Evolutionary conservation across 2,113 vertebrate species (phyloP).

Genomic region (Xyliphius kryptos): DNA sequence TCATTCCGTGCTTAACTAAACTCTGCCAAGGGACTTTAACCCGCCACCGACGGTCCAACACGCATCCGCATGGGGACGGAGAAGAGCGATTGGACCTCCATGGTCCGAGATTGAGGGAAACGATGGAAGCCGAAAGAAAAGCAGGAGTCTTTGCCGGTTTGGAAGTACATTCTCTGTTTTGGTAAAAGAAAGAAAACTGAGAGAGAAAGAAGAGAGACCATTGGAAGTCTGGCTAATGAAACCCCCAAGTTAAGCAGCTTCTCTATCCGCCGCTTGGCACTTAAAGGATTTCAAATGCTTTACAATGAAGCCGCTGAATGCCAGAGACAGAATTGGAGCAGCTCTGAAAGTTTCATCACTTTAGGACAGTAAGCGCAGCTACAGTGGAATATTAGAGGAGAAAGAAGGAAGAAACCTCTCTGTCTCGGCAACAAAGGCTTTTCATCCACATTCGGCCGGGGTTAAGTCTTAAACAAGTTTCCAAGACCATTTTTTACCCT

Average conservation of each 20-base stretch:
- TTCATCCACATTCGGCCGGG: slow-evolving; percentile 16
- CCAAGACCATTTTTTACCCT: neutral
- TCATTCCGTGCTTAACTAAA: slow-evolving; percentile 99
- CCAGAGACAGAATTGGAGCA: slow-evolving; percentile 64
- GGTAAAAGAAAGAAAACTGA: slow-evolving; percentile 30
- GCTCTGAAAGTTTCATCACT: slow-evolving; percentile 65
- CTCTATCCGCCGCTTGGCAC: slow-evolving; percentile 40
- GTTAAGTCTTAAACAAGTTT: neutral
- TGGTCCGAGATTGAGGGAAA: neutral
- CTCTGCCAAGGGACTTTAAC: slow-evolving; percentile 90
- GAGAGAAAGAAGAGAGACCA: slow-evolving; percentile 54
- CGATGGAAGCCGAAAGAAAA: neutral
- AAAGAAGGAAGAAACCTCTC: slow-evolving; percentile 14
- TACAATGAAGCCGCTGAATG: slow-evolving; percentile 22
- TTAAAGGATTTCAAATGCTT: slow-evolving; percentile 26
- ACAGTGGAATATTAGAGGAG: slow-evolving; percentile 10
- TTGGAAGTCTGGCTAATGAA: slow-evolving; percentile 70
- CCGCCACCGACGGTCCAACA: slow-evolving; percentile 91
- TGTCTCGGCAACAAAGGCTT: slow-evolving; percentile 13
- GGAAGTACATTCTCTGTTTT: neutral
- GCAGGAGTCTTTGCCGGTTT: slow-evolving; percentile 62
- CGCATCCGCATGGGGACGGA: slow-evolving; percentile 31
- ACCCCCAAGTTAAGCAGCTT: slow-evolving; percentile 51
- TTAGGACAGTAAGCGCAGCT: slow-evolving; percentile 37
- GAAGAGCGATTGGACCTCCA: slow-evolving; percentile 45